Percentiles rank a stretch among this genome's conserved stretches.
phyloP scores from a whole-genome alignment of 2,797 vertebrate genomes.

The Setipinna tenuifilis region DNA sequence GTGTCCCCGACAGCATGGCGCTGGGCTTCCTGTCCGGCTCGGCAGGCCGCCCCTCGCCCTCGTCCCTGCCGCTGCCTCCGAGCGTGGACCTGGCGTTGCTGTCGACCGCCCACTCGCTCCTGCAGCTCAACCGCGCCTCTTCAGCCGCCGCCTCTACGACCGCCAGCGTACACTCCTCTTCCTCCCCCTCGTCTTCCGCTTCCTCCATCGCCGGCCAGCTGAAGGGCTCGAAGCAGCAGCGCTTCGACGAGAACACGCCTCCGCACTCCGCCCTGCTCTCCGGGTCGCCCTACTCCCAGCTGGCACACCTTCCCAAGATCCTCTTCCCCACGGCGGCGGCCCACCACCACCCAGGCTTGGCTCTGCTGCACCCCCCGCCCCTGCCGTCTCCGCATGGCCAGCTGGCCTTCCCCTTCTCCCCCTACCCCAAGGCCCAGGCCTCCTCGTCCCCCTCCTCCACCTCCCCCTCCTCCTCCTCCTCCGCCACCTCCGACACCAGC shows the following conservation, averaged over 20 bases:
- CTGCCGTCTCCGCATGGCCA: slow-evolving; percentile 73
- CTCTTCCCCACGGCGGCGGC: slow-evolving; percentile 78
- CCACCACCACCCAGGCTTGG: slow-evolving; percentile 75
- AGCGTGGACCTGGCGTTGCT: slow-evolving; percentile 80
- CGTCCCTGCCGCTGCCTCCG: slow-evolving; percentile 78
- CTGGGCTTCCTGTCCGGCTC: slow-evolving; percentile 75
- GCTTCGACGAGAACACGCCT: slow-evolving; percentile 83
- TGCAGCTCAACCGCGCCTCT: slow-evolving; percentile 79
- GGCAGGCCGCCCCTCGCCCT: slow-evolving; percentile 69
- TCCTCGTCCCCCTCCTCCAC: slow-evolving; percentile 67
- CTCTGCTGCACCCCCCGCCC: slow-evolving; percentile 67
- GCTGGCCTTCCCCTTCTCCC: slow-evolving; percentile 77
- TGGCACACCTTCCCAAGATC: slow-evolving; percentile 81
- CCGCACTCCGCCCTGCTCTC: slow-evolving; percentile 73
- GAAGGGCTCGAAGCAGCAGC: slow-evolving; percentile 77
- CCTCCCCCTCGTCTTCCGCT: slow-evolving; percentile 68
- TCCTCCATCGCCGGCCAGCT: slow-evolving; percentile 69
- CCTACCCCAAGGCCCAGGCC: slow-evolving; percentile 75
- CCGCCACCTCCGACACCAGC: slow-evolving; percentile 84
- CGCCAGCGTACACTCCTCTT: slow-evolving; percentile 60
- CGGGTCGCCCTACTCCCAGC: slow-evolving; percentile 75
- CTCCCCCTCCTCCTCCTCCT: slow-evolving; percentile 69
- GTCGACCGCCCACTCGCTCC: slow-evolving; percentile 80
- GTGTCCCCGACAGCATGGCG: slow-evolving; percentile 73
- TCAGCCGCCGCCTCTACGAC: slow-evolving; percentile 65